Conservation (phyloP, 2,113 vertebrate genomes). For the Herpailurus yagouaroundi region DNA sequence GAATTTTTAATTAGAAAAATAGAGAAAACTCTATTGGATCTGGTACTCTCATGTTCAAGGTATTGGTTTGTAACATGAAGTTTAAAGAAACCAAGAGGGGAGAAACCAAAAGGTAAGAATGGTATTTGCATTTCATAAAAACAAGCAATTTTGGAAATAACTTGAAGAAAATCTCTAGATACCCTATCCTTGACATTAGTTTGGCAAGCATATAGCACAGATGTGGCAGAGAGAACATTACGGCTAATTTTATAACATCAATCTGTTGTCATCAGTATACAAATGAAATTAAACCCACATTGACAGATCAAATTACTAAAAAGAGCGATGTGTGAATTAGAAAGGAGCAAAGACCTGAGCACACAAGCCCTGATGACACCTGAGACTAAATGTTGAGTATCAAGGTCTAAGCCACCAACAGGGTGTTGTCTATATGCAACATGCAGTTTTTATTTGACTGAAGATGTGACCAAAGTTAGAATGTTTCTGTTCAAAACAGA, state of each 20-base stretch:
- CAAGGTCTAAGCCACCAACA: neutral
- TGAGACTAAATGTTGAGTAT: conserved; percentile 49
- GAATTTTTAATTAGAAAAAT: conserved; percentile 13
- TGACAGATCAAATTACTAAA: conserved; percentile 73
- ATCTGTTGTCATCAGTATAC: conserved; percentile 80
- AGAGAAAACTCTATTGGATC: neutral
- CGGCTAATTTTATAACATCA: conserved; percentile 82
- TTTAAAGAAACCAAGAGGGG: neutral
- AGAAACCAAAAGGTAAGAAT: neutral
- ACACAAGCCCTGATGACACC: conserved; percentile 45
- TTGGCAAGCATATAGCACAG: conserved; percentile 79
- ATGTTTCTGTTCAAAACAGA: conserved; percentile 11
- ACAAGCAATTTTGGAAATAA: conserved; percentile 66
- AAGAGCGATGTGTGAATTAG: conserved; percentile 57
- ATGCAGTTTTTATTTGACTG: neutral
- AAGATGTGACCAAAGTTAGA: conserved; percentile 55
- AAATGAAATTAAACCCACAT: conserved; percentile 75
- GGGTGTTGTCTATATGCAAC: neutral
- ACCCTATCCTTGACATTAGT: conserved; percentile 74
- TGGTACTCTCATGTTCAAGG: neutral
- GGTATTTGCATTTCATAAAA: neutral
- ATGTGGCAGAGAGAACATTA: conserved; percentile 82
- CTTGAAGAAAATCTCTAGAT: conserved; percentile 74
- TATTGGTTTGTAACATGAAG: neutral
- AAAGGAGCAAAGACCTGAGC: conserved; percentile 54